Evolutionary conservation across 2,888 invertebrate species (phyloP).

Genomic region (Buathra laborator): DNA sequence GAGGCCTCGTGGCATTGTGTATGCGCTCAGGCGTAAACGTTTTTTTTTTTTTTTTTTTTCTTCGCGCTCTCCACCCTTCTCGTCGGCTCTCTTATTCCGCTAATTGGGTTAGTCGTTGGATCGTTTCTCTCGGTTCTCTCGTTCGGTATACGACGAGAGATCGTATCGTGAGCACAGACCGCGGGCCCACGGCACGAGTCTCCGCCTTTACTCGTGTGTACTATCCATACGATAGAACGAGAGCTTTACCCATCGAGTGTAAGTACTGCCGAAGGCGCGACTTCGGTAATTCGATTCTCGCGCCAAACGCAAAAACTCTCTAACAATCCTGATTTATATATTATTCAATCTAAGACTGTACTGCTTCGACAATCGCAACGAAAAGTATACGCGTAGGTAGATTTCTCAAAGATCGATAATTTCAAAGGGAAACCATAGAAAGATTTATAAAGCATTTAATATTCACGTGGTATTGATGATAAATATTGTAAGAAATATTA

Average conservation of each 20-base stretch:
- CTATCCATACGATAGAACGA: neutral
- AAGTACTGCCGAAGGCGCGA: slow-evolving; percentile 1
- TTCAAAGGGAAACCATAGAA: neutral
- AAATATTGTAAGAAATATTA: no score
- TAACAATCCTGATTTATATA: slow-evolving; percentile 17
- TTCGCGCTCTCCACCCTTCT: slow-evolving; percentile 50
- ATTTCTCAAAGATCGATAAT: no score
- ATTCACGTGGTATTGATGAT: no score
- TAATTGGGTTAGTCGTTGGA: slow-evolving; percentile 66
- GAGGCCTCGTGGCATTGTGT: slow-evolving; percentile 25
- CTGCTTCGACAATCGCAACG: neutral
- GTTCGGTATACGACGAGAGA: slow-evolving; percentile 36
- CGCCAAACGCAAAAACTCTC: neutral
- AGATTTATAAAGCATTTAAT: neutral
- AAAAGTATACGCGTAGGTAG: no score
- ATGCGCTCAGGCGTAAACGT: slow-evolving; percentile 53
- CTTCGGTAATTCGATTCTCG: slow-evolving; percentile 23
- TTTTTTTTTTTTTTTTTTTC: slow-evolving; percentile 64
- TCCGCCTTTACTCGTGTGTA: slow-evolving; percentile 16
- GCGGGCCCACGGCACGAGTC: slow-evolving; percentile 26
- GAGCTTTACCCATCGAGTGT: neutral
- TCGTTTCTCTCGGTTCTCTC: slow-evolving; percentile 43
- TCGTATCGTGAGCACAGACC: slow-evolving; percentile 46
- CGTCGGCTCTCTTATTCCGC: slow-evolving; percentile 47
- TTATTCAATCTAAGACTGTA: neutral